phyloP scores from a whole-genome alignment of 2,113 vertebrate genomes.

The Brienomyrus brachyistius region DNA sequence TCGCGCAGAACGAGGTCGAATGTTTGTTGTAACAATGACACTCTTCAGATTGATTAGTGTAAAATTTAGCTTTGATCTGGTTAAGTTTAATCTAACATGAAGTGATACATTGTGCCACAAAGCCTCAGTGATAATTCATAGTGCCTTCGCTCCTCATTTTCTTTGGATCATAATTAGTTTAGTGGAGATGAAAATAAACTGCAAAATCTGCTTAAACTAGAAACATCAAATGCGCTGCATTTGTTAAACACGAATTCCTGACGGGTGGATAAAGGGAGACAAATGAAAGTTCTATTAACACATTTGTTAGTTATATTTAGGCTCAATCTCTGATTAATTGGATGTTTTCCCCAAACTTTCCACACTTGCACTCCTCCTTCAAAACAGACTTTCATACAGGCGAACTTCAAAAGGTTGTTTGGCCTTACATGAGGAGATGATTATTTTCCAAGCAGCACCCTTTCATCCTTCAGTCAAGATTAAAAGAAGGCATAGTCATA shows the following conservation, averaged over 20 bases:
- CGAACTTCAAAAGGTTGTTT: neutral
- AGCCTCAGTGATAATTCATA: neutral
- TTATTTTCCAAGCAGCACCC: neutral
- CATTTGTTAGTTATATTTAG: constrained; percentile 4
- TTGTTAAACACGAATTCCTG: neutral
- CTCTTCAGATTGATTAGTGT: neutral
- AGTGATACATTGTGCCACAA: neutral
- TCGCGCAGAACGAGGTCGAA: neutral
- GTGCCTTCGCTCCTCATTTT: neutral
- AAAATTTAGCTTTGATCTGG: neutral
- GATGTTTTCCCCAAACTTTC: neutral
- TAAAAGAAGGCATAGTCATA: neutral
- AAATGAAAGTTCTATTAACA: neutral
- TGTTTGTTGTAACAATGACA: neutral
- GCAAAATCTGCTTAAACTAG: neutral
- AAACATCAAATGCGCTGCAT: neutral
- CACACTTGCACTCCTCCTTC: neutral
- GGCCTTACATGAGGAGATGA: constrained; percentile 3
- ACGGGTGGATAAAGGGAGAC: neutral
- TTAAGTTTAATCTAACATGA: neutral
- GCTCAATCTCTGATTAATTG: neutral
- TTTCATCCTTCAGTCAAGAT: neutral
- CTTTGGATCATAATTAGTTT: neutral
- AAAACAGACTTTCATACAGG: constrained; percentile 2
- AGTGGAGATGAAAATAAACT: neutral